Evolutionary conservation across 1,140 invertebrate genomes (phyloP).

Genomic region (Saccostrea cuccullata): DNA sequence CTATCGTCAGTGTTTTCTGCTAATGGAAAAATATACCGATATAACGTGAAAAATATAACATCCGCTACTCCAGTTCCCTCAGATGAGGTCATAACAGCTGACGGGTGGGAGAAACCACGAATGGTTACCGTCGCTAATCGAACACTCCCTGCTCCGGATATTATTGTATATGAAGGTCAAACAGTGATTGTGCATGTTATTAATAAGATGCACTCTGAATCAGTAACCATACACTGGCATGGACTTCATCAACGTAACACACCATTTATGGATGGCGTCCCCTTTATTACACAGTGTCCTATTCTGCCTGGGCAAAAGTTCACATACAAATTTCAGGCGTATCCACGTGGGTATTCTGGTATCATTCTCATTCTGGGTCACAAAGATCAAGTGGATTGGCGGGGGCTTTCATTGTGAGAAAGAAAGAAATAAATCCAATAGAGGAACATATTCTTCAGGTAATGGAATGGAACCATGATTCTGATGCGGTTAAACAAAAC

Average conservation of each 20-base stretch:
- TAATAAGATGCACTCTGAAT: slow-evolving; percentile 89
- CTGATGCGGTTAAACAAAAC: slow-evolving; percentile 59
- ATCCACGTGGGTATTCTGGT: slow-evolving; percentile 73
- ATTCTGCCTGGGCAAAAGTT: slow-evolving; percentile 91
- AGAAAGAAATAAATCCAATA: slow-evolving; percentile 38
- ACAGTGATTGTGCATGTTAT: slow-evolving; percentile 90
- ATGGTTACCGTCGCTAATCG: slow-evolving; percentile 67
- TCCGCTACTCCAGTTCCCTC: slow-evolving; percentile 54
- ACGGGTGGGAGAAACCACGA: slow-evolving; percentile 66
- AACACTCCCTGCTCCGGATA: slow-evolving; percentile 71
- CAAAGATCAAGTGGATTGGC: slow-evolving; percentile 70
- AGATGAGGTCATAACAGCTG: slow-evolving; percentile 67
- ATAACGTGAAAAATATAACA: slow-evolving; percentile 62
- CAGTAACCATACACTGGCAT: slow-evolving; percentile 92
- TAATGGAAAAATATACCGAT: slow-evolving; percentile 66
- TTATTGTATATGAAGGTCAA: slow-evolving; percentile 90
- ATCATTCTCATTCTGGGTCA: slow-evolving; percentile 73
- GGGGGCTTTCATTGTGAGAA: slow-evolving; percentile 69
- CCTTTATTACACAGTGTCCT: slow-evolving; percentile 93
- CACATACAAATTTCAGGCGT: slow-evolving; percentile 85
- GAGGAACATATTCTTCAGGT: slow-evolving; percentile 63
- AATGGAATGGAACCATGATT: slow-evolving; percentile 72
- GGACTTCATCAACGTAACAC: slow-evolving; percentile 89
- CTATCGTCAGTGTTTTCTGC: slow-evolving; percentile 52
- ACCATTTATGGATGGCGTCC: slow-evolving; percentile 94